Base-by-base conservation (phyloP, 2,888 invertebrate genomes). In the Amphiduros pacificus region DNA sequence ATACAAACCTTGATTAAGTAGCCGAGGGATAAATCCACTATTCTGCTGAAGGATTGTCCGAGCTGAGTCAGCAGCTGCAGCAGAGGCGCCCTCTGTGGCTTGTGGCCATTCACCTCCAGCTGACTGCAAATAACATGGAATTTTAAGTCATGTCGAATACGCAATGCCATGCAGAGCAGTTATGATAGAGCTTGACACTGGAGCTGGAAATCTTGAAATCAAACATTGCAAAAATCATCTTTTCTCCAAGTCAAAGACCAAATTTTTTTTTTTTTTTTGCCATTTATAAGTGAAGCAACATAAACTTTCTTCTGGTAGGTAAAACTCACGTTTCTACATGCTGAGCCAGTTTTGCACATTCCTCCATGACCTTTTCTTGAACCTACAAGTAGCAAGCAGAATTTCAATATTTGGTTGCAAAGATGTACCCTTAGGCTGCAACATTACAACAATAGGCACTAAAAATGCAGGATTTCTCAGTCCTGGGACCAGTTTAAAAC, bases 1-100 rank as follows among this genome's bases (percentile, higher is more conserved):
- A n/a, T n/a, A 54, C 56, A 50, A 72, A 85, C 86, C 81, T 86
- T 85, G 1, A 86, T 82, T n/a, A 87, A 77, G 2, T 85, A 82
- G 11, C 78, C 75, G 1, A 80, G 68, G 0, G 73, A 72, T 29
- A 71, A 67, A 61, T 79, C 79, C 5, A 80, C 77, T 27, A 79
- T 69, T 24, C 73, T 68, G 57, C 78, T 77, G 64, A 80, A 79
- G 0, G 78, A 73, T 64, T 79, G 77, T 9, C 78, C 80, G 5
- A 79, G 73, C 52, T 72, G 74, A 5, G 78, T 79, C 59, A 79
- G 68, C 57, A 76, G 77, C 58, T 79, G 78, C 2, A 76, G 70
- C 41, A 78, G 65, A 9, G 74, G 72, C 24, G 74, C 65, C 52
- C 72, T 75, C 41, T 51, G 53, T 11, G 65, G 65, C 2, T 32